A percentile compares a stretch with the other conserved stretches of the same genome.
Evolutionary conservation across 2,888 invertebrate genomes (phyloP).

Genomic region (Andricus quercusramuli): DNA sequence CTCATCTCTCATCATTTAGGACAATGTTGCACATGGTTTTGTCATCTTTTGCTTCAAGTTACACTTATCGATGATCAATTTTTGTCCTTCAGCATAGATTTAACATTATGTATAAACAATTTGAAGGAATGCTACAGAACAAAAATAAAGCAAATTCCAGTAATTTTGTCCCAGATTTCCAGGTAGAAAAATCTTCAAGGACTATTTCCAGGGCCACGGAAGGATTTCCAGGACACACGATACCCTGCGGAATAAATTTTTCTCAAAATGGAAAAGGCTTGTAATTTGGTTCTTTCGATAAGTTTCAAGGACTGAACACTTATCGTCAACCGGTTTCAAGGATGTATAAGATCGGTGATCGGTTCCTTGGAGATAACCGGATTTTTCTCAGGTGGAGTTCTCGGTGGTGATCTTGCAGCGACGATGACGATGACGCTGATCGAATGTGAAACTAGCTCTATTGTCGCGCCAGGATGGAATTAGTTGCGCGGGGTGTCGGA

Average conservation of each 20-base stretch:
- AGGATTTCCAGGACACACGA: not conserved
- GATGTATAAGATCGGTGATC: slow-evolving; percentile 10
- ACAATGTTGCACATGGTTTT: too few species aligned
- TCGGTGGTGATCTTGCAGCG: slow-evolving; percentile 11
- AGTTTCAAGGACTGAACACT: not conserved
- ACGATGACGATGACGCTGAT: slow-evolving; percentile 24
- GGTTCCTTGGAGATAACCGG: slow-evolving; percentile 20
- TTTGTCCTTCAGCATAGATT: too few species aligned
- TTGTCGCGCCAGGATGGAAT: slow-evolving; percentile 52
- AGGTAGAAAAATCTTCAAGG: not conserved
- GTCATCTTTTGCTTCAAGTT: too few species aligned
- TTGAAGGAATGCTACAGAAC: not conserved
- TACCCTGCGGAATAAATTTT: slow-evolving; percentile 4
- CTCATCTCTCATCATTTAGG: too few species aligned
- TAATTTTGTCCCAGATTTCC: not conserved
- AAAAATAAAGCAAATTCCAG: not conserved
- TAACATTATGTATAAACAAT: not conserved
- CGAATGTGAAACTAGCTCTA: slow-evolving; percentile 37
- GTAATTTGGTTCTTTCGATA: slow-evolving; percentile 25
- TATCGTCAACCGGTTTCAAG: slow-evolving; percentile 19
- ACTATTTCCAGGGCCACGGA: not conserved
- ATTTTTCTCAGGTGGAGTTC: slow-evolving; percentile 29
- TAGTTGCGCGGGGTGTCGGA: slow-evolving; percentile 58
- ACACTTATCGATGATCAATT: too few species aligned
- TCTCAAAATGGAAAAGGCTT: slow-evolving; percentile 36